These are phyloP conservation scores for Brachypteracias leptosomus DNA, from an alignment of 2,113 vertebrate species.

Conservation along the genomic window DNA sequence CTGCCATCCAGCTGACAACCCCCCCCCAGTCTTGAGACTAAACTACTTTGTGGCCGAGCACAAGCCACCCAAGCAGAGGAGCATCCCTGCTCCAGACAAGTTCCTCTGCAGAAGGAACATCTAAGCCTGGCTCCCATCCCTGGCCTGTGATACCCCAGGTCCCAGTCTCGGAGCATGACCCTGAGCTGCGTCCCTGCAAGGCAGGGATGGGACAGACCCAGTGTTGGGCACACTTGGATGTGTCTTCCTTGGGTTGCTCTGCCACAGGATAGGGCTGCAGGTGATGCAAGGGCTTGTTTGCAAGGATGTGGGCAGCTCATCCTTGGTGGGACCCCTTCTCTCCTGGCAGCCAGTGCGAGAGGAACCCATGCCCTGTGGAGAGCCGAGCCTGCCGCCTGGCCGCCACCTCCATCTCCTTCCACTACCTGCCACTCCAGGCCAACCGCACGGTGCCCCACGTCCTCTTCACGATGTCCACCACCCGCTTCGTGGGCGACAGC, in stretches of 20 bases:
- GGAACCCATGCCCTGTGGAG: constrained; percentile 81
- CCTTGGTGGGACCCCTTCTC: fast-evolving
- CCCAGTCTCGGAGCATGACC: not conserved
- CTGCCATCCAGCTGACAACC: not conserved
- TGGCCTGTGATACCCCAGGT: not conserved
- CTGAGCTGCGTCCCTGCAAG: not conserved
- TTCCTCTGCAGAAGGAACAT: not conserved
- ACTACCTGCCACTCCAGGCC: constrained; percentile 82
- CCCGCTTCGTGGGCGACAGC: constrained; percentile 73
- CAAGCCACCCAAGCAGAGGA: not conserved
- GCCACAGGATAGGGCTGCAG: not conserved
- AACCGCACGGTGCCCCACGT: constrained; percentile 77
- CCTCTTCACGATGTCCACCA: constrained; percentile 84
- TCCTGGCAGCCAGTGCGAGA: constrained; percentile 82
- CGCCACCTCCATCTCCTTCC: constrained; percentile 83
- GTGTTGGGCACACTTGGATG: fast-evolving
- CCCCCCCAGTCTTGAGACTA: not conserved
- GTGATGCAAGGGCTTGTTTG: not conserved
- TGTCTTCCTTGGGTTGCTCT: not conserved
- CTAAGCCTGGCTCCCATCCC: not conserved
- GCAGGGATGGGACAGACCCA: fast-evolving
- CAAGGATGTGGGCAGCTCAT: not conserved
- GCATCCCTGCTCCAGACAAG: not conserved
- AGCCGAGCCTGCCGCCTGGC: constrained; percentile 76
- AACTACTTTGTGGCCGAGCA: not conserved